Evolutionary conservation across 2,888 invertebrate species (phyloP).

Genomic region (Brachynemurus nebulosus): DNA sequence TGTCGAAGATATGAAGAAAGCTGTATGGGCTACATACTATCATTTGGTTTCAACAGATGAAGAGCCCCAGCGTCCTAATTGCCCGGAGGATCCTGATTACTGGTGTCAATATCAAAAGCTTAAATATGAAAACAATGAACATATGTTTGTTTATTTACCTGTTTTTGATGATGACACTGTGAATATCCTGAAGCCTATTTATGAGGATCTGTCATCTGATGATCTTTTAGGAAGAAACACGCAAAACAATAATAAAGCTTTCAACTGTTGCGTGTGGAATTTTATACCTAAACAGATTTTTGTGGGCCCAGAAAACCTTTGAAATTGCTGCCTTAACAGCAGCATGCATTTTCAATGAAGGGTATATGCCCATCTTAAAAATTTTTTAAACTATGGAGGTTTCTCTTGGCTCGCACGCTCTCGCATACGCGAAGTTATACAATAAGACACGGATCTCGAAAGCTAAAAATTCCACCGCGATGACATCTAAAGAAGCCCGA

Average conservation of each 20-base stretch:
- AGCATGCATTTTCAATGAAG: too few species aligned
- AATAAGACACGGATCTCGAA: too few species aligned
- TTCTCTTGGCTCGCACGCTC: too few species aligned
- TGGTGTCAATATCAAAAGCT: neutral
- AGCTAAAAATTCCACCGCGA: too few species aligned
- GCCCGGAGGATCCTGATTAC: neutral
- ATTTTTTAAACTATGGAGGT: too few species aligned
- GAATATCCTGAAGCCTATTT: neutral
- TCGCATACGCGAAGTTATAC: too few species aligned
- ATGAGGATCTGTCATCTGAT: neutral
- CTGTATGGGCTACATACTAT: neutral
- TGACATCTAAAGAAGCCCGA: too few species aligned
- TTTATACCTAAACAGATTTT: too few species aligned
- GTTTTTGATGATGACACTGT: neutral
- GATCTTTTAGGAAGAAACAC: neutral
- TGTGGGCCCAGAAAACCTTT: too few species aligned
- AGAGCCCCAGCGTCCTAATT: neutral
- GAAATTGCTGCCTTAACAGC: too few species aligned
- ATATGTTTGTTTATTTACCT: neutral
- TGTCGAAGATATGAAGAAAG: neutral
- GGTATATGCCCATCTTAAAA: too few species aligned
- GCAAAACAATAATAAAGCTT: neutral
- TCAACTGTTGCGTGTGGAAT: too few species aligned
- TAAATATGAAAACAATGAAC: neutral
- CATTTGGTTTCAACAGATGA: neutral